Evolutionary conservation across 2,888 invertebrate species (phyloP).

Genomic region (Noctua janthe): DNA sequence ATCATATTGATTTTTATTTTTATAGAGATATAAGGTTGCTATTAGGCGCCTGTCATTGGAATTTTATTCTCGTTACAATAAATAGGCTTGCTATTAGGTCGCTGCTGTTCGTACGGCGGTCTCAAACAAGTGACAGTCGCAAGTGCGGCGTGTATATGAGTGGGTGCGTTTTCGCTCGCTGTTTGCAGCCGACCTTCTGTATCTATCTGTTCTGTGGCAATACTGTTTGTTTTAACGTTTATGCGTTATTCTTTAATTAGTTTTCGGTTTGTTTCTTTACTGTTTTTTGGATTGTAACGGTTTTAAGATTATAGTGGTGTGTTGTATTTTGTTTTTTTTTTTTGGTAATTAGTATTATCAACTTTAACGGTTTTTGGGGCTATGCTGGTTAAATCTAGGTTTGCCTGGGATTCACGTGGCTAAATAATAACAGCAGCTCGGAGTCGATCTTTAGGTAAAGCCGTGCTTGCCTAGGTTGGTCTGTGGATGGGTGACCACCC

Average conservation of each 20-base stretch:
- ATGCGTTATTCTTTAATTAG: conserved; percentile 63
- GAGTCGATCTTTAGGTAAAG: too few relatives aligned
- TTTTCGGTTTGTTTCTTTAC: conserved; percentile 51
- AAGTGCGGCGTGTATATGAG: not conserved
- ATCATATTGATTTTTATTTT: not conserved
- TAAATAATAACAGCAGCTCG: too few relatives aligned
- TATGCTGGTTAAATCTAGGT: not conserved
- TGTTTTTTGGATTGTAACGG: conserved; percentile 49
- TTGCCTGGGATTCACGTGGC: not conserved
- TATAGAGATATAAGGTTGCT: not conserved
- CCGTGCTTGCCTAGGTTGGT: too few relatives aligned
- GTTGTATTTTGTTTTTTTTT: conserved; percentile 4
- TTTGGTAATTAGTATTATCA: not conserved
- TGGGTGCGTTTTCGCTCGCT: not conserved
- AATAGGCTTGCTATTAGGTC: not conserved
- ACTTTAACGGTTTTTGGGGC: not conserved
- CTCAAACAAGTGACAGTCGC: not conserved
- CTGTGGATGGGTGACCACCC: too few relatives aligned
- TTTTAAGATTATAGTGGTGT: conserved; percentile 13
- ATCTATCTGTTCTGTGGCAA: conserved; percentile 27
- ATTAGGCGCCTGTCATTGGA: not conserved
- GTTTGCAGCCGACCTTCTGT: not conserved
- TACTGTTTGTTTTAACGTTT: conserved; percentile 66
- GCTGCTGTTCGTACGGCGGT: not conserved
- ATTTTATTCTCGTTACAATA: not conserved